Base-by-base conservation (phyloP, 2,888 invertebrate species). In the Eupithecia insigniata region DNA sequence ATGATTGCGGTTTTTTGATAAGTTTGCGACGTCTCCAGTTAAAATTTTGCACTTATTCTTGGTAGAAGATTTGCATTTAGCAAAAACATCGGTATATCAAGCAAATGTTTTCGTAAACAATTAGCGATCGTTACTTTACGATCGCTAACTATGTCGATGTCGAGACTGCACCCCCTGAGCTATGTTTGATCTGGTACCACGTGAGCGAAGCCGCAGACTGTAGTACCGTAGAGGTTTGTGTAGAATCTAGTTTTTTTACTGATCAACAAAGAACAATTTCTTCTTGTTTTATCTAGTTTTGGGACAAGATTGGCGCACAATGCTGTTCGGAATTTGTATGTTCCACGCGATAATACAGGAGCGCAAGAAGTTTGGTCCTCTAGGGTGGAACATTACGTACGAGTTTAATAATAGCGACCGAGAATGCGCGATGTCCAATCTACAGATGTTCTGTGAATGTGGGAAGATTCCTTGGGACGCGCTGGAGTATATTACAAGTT, bases 321-420 rank as follows among this genome's bases (percentile, higher is more conserved):
- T 97, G 95, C 89, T 97, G 7, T 97, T 97, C 83, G 97, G 97
- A 0, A 89, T 97, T 61, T 98, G 98, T 86, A 98, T 99, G 95
- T 99, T 99, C 88, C 99, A 99, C 89, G 98, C 97, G 0, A 96
- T 98, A 34, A 96, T 98, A n/a, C 97, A 98, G 87, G 99, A 99
- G 87, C 95, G 99, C 61, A 96, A 98, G 79, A 98, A 98, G 86
- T 99, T 98, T 87, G 99, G 99, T 0, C 97, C 99, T 0, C 88
- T 96, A 1, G 99, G 99, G 0, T 99, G 98, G 98, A 99, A 99
- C 88, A 98, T 98, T 74, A 95, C 96, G 0, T 99, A 99, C 84
- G 98, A 98, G 85, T 99, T 99, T 87, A 98, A 97, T 87, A 98
- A 98, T 85, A 98, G 97, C 81, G 99, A 99, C 88, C 95, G 98